Conservation (phyloP, 2,888 invertebrate genomes). For the Halictus quadricinctus region DNA sequence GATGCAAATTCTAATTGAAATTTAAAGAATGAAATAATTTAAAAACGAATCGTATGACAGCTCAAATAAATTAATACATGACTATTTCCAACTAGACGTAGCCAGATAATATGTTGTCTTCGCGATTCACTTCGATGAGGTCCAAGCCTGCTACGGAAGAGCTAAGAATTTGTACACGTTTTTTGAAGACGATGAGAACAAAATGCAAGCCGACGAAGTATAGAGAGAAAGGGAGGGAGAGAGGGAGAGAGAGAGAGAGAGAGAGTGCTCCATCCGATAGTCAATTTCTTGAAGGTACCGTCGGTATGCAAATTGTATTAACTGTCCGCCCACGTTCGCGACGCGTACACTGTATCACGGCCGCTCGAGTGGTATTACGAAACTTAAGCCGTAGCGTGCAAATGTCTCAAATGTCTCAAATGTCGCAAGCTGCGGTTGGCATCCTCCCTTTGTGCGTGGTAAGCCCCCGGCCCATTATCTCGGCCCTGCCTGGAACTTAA, state of each 20-base stretch:
- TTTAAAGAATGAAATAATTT: too few relatives aligned
- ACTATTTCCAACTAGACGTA: too few relatives aligned
- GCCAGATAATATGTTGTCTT: too few relatives aligned
- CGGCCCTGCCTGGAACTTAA: constrained; percentile 57
- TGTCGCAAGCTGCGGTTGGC: constrained; percentile 46
- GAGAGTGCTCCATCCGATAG: constrained; percentile 3
- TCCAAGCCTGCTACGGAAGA: too few relatives aligned
- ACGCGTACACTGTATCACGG: constrained; percentile 74
- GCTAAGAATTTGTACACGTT: neutral
- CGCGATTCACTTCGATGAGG: too few relatives aligned
- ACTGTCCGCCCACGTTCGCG: constrained; percentile 62
- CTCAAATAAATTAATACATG: too few relatives aligned
- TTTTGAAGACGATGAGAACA: neutral
- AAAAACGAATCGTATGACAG: too few relatives aligned
- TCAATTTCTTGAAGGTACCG: constrained; percentile 59
- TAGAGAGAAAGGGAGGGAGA: neutral
- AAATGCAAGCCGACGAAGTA: neutral
- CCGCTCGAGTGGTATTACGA: constrained; percentile 76
- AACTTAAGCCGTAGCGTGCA: constrained; percentile 79
- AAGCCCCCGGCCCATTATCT: constrained; percentile 73
- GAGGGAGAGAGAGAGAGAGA: neutral
- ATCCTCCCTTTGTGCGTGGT: constrained; percentile 68
- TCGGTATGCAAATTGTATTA: constrained; percentile 79
- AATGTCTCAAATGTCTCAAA: constrained; percentile 79
- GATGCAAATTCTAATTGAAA: too few relatives aligned